A percentile compares a stretch with the other conserved stretches of the same genome.
Conservation (phyloP, 2,113 vertebrate species). For the Lichenostomus cassidix region DNA sequence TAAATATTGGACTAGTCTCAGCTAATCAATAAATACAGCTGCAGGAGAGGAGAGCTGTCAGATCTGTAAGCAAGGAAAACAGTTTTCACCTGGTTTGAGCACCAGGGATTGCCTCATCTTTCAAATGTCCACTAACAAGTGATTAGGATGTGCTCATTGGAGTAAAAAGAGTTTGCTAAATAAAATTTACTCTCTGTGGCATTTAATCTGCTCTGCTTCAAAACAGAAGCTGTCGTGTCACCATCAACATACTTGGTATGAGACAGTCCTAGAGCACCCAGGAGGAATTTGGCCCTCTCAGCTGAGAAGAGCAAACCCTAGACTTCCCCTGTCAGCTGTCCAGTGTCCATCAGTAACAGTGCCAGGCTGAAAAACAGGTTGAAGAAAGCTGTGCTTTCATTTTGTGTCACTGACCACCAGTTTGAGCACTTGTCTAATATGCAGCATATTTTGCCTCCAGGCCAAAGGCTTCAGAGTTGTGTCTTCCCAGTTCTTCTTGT, state of each 20-base stretch:
- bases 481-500: not conserved
- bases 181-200: not conserved
- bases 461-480: not conserved
- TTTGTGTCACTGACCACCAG: not conserved
- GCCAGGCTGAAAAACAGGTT: fast-evolving
- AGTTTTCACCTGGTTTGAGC: not conserved
- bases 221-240: not conserved
- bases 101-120: not conserved
- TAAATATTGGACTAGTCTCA: not conserved
- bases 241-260: fast-evolving
- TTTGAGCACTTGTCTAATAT: not conserved
- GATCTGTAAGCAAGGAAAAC: not conserved
- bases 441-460: not conserved
- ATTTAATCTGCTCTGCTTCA: not conserved
- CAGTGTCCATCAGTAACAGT: not conserved
- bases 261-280: not conserved
- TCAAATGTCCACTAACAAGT: not conserved
- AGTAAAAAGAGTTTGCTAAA: not conserved
- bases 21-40: not conserved
- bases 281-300: fast-evolving
- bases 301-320: not conserved
- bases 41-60: not conserved
- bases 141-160: not conserved
- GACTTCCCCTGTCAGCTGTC: not conserved
- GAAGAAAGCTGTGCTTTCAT: not conserved